Evolutionary conservation across 1,140 invertebrate species (phyloP).

Genomic region (Babylonia areolata): DNA sequence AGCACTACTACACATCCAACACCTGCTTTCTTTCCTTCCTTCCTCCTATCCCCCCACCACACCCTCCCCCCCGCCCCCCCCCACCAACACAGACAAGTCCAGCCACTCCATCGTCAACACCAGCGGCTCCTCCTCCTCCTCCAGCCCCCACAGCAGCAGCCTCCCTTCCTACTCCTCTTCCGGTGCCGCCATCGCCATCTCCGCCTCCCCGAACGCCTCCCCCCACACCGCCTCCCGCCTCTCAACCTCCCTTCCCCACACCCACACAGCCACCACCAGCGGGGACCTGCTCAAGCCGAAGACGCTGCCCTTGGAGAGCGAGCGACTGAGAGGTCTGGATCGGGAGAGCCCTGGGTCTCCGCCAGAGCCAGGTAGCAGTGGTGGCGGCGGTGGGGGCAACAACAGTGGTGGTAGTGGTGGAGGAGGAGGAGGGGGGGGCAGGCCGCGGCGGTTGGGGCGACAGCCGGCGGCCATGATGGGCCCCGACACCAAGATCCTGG

Average conservation of each 20-base stretch:
- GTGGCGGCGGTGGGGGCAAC: no score
- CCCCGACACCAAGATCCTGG: conserved; percentile 86
- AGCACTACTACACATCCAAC: no score
- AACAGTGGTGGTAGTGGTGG: conserved; percentile 5
- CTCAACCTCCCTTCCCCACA: conserved; percentile 23
- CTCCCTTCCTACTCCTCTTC: neutral
- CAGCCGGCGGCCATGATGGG: conserved; percentile 63
- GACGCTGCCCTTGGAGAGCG: conserved; percentile 65
- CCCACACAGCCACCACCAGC: neutral
- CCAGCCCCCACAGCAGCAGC: conserved; percentile 35
- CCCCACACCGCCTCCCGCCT: conserved; percentile 34
- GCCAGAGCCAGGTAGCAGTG: conserved; percentile 48
- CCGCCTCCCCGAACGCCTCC: neutral
- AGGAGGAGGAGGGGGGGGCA: neutral
- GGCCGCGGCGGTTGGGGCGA: conserved; percentile 56
- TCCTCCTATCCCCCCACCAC: no score
- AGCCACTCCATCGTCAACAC: conserved; percentile 43
- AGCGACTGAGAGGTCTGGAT: conserved; percentile 46
- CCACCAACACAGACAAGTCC: conserved; percentile 34
- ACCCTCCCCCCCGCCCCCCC: no score
- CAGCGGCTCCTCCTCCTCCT: conserved; percentile 21
- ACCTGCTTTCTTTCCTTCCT: no score
- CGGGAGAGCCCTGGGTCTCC: conserved; percentile 62
- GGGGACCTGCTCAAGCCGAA: conserved; percentile 62
- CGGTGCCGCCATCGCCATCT: neutral